Evolutionary conservation across 2,888 invertebrate species (phyloP), one percentile per base, ranked within the genome.

Genomic region (Drosophila nr. medialis): DNA sequence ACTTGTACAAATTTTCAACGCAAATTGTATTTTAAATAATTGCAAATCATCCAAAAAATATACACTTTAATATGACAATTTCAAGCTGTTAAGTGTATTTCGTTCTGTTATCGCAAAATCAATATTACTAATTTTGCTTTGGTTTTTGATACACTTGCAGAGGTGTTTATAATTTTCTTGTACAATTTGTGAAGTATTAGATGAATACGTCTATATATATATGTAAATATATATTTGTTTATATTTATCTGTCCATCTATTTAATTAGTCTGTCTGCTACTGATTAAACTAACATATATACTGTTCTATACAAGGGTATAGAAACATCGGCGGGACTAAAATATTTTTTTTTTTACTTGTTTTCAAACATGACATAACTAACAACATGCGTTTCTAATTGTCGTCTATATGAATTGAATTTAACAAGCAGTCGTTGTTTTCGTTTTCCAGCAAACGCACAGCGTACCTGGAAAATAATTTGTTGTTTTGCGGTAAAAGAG

Each of bases 101-200:
- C 24, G 30, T 21, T 34, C 32, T 38, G 58, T 15, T 58, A 72
- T 69, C 71, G 86, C 68, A 85, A 87, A 85, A 85, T 85, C 85
- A 85, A 85, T 85, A 89, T 71, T 75, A 81, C 72, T 89, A 81
- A 89, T 89, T 85, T 84, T 81, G 81, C 87, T 81, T 78, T 76
- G 74, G 60, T 59, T 68, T 72, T 74, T 62, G 21, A 45, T 24
- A 45, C 45, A 45, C 45, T 45, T 24, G 27, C 8, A 1, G 13
- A 15, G 45, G 4, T 8, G 8, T 8, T 45, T 24, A 8, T 15
- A 24, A 45, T 45, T 24, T 45, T 45, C 15, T 45, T 24, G 24
- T 45, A 21, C 24, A 24, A 45, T 45, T 24, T 15, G 45, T 27
- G 24, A 24, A 15, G 1, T 7, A 15, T 15, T 45, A 24, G 8